phyloP scores from a whole-genome alignment of 2,113 vertebrate genomes.

The Chascanopsetta lugubris region DNA sequence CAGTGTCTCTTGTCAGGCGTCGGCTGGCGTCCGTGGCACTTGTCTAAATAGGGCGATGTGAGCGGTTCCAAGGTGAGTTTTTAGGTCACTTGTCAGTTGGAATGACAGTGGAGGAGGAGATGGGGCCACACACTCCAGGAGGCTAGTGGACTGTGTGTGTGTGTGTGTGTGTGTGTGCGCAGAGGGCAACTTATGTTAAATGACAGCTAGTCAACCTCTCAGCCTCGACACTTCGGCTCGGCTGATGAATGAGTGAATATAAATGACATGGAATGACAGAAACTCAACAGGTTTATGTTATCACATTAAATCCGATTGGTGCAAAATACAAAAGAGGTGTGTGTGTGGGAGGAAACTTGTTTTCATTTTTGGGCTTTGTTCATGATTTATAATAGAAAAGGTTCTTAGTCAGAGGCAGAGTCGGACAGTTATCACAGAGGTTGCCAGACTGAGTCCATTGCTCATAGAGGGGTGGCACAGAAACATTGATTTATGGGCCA shows the following conservation, averaged over 20 bases:
- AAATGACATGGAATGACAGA: constrained; percentile 7
- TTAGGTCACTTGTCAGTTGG: constrained; percentile 74
- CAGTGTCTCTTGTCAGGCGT: constrained; percentile 46
- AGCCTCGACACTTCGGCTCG: constrained; percentile 32
- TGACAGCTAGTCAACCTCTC: constrained; percentile 51
- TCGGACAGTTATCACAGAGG: too few relatives aligned
- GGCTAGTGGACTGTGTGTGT: constrained; percentile 52
- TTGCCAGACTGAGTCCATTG: too few relatives aligned
- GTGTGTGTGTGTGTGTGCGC: too few relatives aligned
- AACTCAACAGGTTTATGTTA: not conserved
- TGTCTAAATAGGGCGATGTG: constrained; percentile 64
- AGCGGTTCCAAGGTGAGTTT: constrained; percentile 73
- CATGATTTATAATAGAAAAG: too few relatives aligned
- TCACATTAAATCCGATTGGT: not conserved
- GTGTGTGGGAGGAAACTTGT: not conserved
- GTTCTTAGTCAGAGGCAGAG: too few relatives aligned
- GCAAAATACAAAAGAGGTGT: constrained; percentile 13
- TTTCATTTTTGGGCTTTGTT: too few relatives aligned
- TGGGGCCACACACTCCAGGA: constrained; percentile 48
- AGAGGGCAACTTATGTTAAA: constrained; percentile 63
- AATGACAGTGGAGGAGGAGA: constrained; percentile 62
- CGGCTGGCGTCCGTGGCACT: constrained; percentile 41
- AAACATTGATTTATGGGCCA: too few relatives aligned
- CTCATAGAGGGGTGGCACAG: too few relatives aligned
- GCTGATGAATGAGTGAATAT: not conserved